Percentiles rank a stretch among this genome's conserved stretches.
phyloP scores from a whole-genome alignment of 2,888 invertebrate species.

The Teleogryllus oceanicus region DNA sequence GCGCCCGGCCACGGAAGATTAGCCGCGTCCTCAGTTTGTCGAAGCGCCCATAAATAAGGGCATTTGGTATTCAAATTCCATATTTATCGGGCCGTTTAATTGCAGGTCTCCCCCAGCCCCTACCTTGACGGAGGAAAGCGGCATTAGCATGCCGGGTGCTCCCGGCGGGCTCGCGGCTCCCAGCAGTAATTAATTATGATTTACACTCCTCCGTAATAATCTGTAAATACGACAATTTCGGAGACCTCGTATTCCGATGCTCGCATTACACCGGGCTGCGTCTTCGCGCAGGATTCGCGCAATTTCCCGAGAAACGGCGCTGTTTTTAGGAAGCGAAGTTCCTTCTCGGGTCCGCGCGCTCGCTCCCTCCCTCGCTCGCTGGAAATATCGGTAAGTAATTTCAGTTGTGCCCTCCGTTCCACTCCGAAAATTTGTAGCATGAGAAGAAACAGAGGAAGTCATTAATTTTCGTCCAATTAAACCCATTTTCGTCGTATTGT shows the following conservation, averaged over 20 bases:
- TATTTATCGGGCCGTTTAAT: conserved; percentile 18
- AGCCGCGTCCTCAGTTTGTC: neutral
- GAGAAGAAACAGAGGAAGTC: conserved; percentile 6
- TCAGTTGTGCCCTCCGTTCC: neutral
- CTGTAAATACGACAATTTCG: neutral
- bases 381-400: no score
- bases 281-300: neutral
- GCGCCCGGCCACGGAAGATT: no score
- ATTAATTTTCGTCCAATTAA: conserved; percentile 11
- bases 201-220: neutral
- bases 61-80: conserved; percentile 1
- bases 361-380: no score
- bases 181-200: neutral
- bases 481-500: neutral
- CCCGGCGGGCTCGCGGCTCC: neutral
- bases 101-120: neutral
- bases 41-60: conserved; percentile 7
- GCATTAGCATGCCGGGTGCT: neutral
- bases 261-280: neutral
- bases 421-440: neutral
- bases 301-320: neutral
- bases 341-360: neutral
- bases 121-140: neutral
- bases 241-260: neutral
- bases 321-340: neutral